A percentile compares a stretch with the other conserved stretches of the same genome.
Evolutionary conservation across 2,797 vertebrate genomes (phyloP).

Genomic region (Spinus pinus): DNA sequence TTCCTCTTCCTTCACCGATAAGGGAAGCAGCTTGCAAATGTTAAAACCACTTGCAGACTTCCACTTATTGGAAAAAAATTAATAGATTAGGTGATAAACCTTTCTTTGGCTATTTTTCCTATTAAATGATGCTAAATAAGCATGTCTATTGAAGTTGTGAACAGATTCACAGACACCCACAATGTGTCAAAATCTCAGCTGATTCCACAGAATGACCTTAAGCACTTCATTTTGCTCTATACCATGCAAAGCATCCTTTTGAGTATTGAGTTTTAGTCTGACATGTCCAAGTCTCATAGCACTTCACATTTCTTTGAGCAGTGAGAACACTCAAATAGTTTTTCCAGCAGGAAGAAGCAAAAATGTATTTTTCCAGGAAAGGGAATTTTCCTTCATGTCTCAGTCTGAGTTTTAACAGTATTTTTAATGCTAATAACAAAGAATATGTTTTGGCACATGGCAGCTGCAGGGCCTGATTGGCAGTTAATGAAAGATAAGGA

Average conservation of each 20-base stretch:
- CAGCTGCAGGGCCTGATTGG: background rate
- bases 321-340: background rate
- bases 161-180: background rate
- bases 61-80: background rate
- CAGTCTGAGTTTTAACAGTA: background rate
- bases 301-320: background rate
- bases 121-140: background rate
- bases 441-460: background rate
- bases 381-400: background rate
- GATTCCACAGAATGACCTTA: background rate
- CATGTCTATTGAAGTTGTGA: background rate
- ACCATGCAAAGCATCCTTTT: background rate
- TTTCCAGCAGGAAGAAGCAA: slow-evolving; percentile 7
- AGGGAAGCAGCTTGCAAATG: background rate
- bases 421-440: background rate
- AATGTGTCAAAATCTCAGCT: background rate
- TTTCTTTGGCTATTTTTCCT: background rate
- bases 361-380: background rate
- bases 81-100: background rate
- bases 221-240: background rate
- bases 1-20: background rate
- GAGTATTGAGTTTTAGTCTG: background rate
- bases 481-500: slow-evolving; percentile 49
- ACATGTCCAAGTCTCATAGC: background rate
- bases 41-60: background rate